Evolutionary conservation across 1,140 invertebrate species (phyloP), one percentile per base, ranked within the genome.

Genomic region (Drusus annulatus): DNA sequence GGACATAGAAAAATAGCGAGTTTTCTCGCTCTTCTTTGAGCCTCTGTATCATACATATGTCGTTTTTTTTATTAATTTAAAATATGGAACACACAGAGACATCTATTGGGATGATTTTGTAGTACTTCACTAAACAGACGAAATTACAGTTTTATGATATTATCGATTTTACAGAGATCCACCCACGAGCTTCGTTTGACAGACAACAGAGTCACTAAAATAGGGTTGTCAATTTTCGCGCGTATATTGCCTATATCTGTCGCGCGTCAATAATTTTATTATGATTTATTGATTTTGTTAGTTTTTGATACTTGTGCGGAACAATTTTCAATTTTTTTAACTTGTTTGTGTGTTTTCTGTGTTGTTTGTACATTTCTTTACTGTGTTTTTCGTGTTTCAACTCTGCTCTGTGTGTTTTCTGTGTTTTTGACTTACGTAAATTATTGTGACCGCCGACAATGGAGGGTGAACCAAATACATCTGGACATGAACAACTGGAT

Each of bases 131-230:
- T 68, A 68, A 68, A 68, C 63, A 68, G 63, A 23, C 63, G 23
- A 68, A 28, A 68, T 68, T 68, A 68, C 63, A 68, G 25, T 68
- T 68, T 68, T 68, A 23, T 68, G 19, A 68, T 68, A 68, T 28
- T 68, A 68, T 68, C 63, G 63, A 68, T 68, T 68, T 68, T 13
- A 68, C 63, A 31, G 63, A 68, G 63, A 17, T 68, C 31, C 25
- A 25, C 63, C 63, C 63, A 68, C 63, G 63, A 68, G 63, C 28
- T 68, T 68, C 63, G 63, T 28, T 68, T 68, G 25, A 68, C 63
- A 68, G 25, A 68, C 63, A 68, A 68, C 63, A 28, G 63, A 68
- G 63, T 68, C 63, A 68, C 63, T 68, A 68, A 68, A 68, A 68
- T 68, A 68, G 63, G 63, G 63, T 68, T 68, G 63, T 68, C 63